phyloP scores from a whole-genome alignment of 2,113 vertebrate genomes.

The Centropus unirufus region DNA sequence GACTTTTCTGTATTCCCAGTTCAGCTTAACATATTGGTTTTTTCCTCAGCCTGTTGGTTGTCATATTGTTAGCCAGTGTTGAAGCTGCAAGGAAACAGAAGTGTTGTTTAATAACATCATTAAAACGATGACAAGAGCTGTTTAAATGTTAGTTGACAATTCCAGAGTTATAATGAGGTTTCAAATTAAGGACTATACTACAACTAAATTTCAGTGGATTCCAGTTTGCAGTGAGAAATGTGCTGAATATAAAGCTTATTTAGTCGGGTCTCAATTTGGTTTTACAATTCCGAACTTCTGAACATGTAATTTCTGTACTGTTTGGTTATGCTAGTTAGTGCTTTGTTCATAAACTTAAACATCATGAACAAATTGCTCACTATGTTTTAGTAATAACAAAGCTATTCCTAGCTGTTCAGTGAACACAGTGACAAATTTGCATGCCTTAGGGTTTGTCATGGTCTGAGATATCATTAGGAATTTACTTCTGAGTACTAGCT shows the following conservation, averaged over 20 bases:
- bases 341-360: not conserved
- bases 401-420: not conserved
- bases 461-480: not conserved
- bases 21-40: not conserved
- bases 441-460: not conserved
- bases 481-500: not conserved
- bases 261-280: not conserved
- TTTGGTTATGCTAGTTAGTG: not conserved
- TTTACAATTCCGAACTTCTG: not conserved
- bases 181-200: not conserved
- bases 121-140: not conserved
- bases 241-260: not conserved
- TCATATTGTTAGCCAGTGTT: constrained; percentile 83
- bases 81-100: constrained; percentile 65
- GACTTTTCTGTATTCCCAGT: constrained; percentile 29
- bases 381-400: not conserved
- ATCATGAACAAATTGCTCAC: not conserved
- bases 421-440: not conserved
- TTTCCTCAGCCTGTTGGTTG: not conserved
- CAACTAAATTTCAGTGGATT: not conserved
- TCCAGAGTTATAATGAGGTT: not conserved
- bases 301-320: not conserved
- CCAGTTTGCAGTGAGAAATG: not conserved
- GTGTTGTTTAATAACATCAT: not conserved
- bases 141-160: not conserved